Percentiles rank a stretch among this genome's conserved stretches.
phyloP scores from a whole-genome alignment of 2,113 vertebrate species.

The Pao palembangensis region DNA sequence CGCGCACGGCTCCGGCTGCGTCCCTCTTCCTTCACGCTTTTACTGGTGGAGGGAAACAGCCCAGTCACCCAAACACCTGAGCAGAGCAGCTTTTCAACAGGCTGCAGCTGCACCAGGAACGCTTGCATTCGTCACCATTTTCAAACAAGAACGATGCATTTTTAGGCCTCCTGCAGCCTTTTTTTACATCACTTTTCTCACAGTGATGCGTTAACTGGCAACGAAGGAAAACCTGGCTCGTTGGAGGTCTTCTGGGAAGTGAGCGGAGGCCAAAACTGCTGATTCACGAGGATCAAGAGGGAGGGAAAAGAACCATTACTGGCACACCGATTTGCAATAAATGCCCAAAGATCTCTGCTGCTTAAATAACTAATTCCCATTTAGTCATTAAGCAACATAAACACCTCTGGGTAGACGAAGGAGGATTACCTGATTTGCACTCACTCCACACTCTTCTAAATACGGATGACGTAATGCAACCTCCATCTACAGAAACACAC shows the following conservation, averaged over 20 bases:
- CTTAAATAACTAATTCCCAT: slow-evolving; percentile 18
- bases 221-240: slow-evolving; percentile 38
- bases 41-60: slow-evolving; percentile 56
- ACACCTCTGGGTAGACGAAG: neutral
- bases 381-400: slow-evolving; percentile 28
- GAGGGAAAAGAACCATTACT: slow-evolving; percentile 13
- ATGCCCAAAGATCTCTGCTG: slow-evolving; percentile 17
- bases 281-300: slow-evolving; percentile 11
- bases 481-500: too few species aligned
- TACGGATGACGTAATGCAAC: too few species aligned
- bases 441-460: too few species aligned
- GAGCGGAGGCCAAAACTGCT: slow-evolving; percentile 36
- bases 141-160: slow-evolving; percentile 46
- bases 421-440: too few species aligned
- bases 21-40: slow-evolving; percentile 47
- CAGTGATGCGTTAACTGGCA: slow-evolving; percentile 60
- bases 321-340: slow-evolving; percentile 19
- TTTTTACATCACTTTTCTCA: slow-evolving; percentile 13
- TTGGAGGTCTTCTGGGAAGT: slow-evolving; percentile 41
- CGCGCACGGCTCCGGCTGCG: slow-evolving; percentile 6
- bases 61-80: slow-evolving; percentile 11
- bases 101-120: slow-evolving; percentile 63
- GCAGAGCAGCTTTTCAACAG: slow-evolving; percentile 34
- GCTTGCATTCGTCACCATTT: slow-evolving; percentile 55
- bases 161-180: slow-evolving; percentile 18